phyloP scores from a whole-genome alignment of 2,888 invertebrate genomes.

The Synergus umbraculus region DNA sequence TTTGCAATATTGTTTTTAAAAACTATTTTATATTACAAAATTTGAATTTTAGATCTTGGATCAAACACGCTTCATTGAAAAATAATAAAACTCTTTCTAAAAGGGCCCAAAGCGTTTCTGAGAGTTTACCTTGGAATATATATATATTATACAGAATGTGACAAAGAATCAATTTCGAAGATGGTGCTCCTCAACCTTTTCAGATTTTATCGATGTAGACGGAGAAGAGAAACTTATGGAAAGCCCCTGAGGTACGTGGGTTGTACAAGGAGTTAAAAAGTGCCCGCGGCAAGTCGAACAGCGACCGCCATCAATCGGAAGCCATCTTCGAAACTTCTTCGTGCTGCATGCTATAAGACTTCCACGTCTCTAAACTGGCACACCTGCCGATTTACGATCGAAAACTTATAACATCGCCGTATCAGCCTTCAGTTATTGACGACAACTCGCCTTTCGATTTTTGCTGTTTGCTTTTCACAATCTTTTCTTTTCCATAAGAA shows the following conservation, averaged over 20 bases:
- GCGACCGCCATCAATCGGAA: background rate
- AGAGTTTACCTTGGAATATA: background rate
- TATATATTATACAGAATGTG: background rate
- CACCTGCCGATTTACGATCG: background rate
- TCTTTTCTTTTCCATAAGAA: background rate
- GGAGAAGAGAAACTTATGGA: background rate
- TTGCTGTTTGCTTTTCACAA: background rate
- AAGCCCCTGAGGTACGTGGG: background rate
- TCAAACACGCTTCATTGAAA: too few relatives aligned
- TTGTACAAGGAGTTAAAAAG: slow-evolving; percentile 1
- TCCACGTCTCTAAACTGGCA: slow-evolving; percentile 4
- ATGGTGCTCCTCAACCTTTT: background rate
- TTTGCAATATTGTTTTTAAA: too few relatives aligned
- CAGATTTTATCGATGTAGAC: background rate
- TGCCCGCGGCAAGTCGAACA: background rate
- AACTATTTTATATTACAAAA: background rate
- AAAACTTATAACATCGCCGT: background rate
- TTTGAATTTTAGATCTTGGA: too few relatives aligned
- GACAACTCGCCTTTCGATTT: background rate
- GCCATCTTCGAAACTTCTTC: slow-evolving; percentile 8
- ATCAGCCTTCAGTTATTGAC: slow-evolving; percentile 11
- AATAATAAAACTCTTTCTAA: background rate
- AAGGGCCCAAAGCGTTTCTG: background rate
- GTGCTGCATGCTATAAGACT: background rate
- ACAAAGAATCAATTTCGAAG: background rate